phyloP scores from a whole-genome alignment of 2,888 invertebrate species.

The Cactoblastis cactorum region DNA sequence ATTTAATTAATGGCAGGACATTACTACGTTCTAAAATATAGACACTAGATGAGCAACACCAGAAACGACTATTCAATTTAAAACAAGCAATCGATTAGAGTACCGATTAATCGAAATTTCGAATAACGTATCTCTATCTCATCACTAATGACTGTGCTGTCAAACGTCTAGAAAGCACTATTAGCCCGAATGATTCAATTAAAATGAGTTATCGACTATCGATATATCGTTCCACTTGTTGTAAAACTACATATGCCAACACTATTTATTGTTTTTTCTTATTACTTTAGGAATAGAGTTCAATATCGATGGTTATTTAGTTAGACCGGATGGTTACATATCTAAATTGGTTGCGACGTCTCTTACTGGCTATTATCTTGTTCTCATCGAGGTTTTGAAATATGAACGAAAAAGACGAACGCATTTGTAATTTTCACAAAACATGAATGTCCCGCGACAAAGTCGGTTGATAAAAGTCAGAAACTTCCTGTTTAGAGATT shows the following conservation, averaged over 20 bases:
- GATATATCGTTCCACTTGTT: conserved; percentile 39
- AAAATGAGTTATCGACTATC: conserved; percentile 64
- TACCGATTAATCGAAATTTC: conserved; percentile 44
- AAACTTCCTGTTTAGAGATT: conserved; percentile 1
- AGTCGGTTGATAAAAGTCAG: conserved; percentile 3
- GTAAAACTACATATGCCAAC: conserved; percentile 18
- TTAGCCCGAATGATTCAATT: conserved; percentile 69
- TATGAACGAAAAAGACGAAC: conserved; percentile 6
- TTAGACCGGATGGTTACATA: conserved; percentile 11
- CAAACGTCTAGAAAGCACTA: conserved; percentile 65
- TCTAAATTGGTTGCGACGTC: conserved; percentile 14
- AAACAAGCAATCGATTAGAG: conserved; percentile 28
- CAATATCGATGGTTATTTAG: conserved; percentile 2
- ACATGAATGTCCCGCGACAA: conserved; percentile 5
- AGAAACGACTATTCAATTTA: conserved; percentile 19
- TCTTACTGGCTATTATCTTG: conserved; percentile 14
- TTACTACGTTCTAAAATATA: neutral
- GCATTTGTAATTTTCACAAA: conserved; percentile 12
- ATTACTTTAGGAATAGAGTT: conserved; percentile 6
- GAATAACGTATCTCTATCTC: conserved; percentile 48
- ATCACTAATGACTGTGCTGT: conserved; percentile 63
- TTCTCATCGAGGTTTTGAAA: conserved; percentile 14
- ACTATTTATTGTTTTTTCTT: conserved; percentile 9
- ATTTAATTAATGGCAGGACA: neutral
- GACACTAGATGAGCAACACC: neutral